Evolutionary conservation across 2,797 vertebrate species (phyloP).

Genomic region (Cynodonichthys magdalenae): DNA sequence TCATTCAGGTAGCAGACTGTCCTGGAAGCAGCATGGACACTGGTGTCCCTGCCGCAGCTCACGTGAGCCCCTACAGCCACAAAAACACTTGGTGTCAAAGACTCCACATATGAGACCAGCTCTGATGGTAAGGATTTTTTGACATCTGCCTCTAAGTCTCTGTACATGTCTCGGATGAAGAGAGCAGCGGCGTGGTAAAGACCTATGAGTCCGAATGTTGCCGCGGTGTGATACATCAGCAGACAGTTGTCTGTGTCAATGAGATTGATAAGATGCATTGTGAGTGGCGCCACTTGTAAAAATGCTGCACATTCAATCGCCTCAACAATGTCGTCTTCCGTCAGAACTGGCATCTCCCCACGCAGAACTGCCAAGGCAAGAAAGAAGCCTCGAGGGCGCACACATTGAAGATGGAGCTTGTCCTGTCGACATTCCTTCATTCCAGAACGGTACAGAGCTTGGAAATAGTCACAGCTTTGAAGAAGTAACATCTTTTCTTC

Average conservation of each 20-base stretch:
- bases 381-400: conserved; percentile 84
- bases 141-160: conserved; percentile 78
- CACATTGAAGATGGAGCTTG: conserved; percentile 83
- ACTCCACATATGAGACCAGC: conserved; percentile 84
- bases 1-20: conserved; percentile 94
- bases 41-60: conserved; percentile 42
- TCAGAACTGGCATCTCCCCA: conserved; percentile 81
- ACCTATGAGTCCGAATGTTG: conserved; percentile 86
- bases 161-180: conserved; percentile 87
- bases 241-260: conserved; percentile 91
- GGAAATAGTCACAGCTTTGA: conserved; percentile 90
- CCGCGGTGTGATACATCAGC: conserved; percentile 88
- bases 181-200: conserved; percentile 84
- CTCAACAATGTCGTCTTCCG: conserved; percentile 85
- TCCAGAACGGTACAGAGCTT: conserved; percentile 91
- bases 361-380: conserved; percentile 82
- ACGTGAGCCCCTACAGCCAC: conserved; percentile 80
- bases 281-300: conserved; percentile 85
- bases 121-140: conserved; percentile 77
- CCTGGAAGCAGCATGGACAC: conserved; percentile 68
- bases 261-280: conserved; percentile 82
- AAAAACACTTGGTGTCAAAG: conserved; percentile 84
- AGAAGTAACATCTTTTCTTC: conserved; percentile 84
- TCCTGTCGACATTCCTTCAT: conserved; percentile 90
- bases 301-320: conserved; percentile 91